Conservation (phyloP, 2,888 invertebrate genomes). For the Papilio protenor region DNA sequence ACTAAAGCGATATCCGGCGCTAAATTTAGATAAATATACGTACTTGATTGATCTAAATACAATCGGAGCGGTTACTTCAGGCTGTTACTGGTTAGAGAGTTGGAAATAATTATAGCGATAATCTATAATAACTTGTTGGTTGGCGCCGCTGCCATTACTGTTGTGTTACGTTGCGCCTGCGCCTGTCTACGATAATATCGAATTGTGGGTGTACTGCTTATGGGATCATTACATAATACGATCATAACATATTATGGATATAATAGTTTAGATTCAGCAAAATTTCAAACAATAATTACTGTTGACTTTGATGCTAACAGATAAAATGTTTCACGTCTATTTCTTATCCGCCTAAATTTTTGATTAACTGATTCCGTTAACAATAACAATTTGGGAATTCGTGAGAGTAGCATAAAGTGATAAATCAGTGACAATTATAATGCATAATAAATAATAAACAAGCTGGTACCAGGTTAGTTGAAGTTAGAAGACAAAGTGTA, state of each 20-base stretch:
- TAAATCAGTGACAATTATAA: background rate
- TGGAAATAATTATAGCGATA: constrained; percentile 67
- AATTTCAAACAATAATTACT: background rate
- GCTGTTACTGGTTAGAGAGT: constrained; percentile 34
- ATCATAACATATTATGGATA: constrained; percentile 13
- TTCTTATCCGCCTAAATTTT: background rate
- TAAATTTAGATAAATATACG: constrained; percentile 28
- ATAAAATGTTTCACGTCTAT: background rate
- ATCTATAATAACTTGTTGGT: constrained; percentile 67
- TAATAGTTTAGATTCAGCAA: background rate
- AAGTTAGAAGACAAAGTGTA: constrained; percentile 43
- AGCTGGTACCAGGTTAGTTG: constrained; percentile 47
- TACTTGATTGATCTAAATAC: constrained; percentile 35
- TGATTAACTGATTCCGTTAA: background rate
- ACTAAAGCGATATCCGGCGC: constrained; percentile 6
- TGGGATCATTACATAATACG: constrained; percentile 34
- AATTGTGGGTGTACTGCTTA: constrained; percentile 48
- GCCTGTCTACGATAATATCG: constrained; percentile 50
- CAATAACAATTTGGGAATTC: background rate
- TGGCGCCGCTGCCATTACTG: constrained; percentile 74
- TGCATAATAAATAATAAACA: background rate
- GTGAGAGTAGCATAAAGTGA: background rate
- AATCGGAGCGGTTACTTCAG: constrained; percentile 22
- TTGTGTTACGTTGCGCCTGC: constrained; percentile 55
- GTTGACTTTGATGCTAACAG: background rate